A percentile compares a stretch with the other conserved stretches of the same genome.
These are phyloP conservation scores for Ancistrus triradiatus DNA, from an alignment of 2,113 vertebrate genomes.

Conservation along the genomic window DNA sequence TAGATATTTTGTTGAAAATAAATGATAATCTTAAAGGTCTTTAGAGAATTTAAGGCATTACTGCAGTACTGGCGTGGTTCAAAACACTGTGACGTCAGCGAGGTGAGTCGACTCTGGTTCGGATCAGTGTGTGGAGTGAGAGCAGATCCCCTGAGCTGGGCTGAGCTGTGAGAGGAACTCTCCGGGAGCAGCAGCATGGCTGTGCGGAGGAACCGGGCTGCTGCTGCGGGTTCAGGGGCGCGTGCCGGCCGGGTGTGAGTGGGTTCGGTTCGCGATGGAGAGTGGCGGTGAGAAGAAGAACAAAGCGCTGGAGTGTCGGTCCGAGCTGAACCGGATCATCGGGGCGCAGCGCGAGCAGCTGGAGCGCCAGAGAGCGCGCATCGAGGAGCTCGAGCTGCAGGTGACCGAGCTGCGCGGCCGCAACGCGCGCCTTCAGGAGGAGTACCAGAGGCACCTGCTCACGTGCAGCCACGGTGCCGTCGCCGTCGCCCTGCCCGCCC, in stretches of 20 bases:
- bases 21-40: too few relatives aligned
- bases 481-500: slow-evolving; percentile 46
- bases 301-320: slow-evolving; percentile 83
- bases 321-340: slow-evolving; percentile 82
- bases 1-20: too few relatives aligned
- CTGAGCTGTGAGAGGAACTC: too few relatives aligned
- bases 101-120: not conserved
- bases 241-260: not conserved
- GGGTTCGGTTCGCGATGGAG: not conserved
- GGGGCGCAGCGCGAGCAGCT: slow-evolving; percentile 88
- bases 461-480: slow-evolving; percentile 76
- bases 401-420: slow-evolving; percentile 80
- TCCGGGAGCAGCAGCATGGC: too few relatives aligned
- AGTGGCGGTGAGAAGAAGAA: slow-evolving; percentile 73
- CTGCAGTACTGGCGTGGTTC: too few relatives aligned
- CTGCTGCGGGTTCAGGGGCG: not conserved
- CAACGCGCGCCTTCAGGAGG: slow-evolving; percentile 77
- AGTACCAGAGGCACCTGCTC: slow-evolving; percentile 86
- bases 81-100: not conserved
- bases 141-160: too few relatives aligned
- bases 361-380: slow-evolving; percentile 78
- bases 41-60: too few relatives aligned
- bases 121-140: not conserved
- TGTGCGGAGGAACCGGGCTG: not conserved
- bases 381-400: slow-evolving; percentile 89